Evolutionary conservation across 64 coral and sea anemone species (phyloP).

Genomic region (Pachyseris speciosa): DNA sequence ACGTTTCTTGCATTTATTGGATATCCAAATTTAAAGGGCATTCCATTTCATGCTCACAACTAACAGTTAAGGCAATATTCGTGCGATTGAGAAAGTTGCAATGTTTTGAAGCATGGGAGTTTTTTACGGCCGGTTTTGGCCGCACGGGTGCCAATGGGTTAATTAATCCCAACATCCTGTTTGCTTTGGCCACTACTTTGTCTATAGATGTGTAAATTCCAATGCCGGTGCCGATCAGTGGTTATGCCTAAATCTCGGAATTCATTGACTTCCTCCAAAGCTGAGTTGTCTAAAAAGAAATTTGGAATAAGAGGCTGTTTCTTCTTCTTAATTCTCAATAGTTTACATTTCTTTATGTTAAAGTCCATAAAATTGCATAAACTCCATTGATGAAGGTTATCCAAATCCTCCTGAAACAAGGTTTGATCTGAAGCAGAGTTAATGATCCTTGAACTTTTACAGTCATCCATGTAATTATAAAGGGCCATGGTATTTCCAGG

Average conservation of each 20-base stretch:
- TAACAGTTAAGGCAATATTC: no score
- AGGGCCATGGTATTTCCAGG: neutral
- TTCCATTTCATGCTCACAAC: no score
- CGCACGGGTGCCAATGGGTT: no score
- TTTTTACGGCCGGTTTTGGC: no score
- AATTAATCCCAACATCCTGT: slow-evolving; percentile 46
- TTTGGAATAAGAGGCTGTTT: neutral
- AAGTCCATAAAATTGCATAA: neutral
- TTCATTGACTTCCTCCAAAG: slow-evolving; percentile 33
- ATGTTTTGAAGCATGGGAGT: no score
- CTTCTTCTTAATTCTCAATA: neutral
- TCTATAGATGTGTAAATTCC: slow-evolving; percentile 43
- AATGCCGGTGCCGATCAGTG: slow-evolving; percentile 9
- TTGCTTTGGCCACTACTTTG: slow-evolving; percentile 19
- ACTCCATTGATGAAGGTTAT: slow-evolving; percentile 18
- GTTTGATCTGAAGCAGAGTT: neutral
- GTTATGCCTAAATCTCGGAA: slow-evolving; percentile 6
- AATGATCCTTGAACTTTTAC: neutral
- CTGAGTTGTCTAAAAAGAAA: slow-evolving; percentile 24
- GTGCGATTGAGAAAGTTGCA: no score
- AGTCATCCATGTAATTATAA: neutral
- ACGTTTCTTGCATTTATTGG: no score
- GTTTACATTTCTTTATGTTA: neutral
- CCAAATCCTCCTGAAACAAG: neutral
- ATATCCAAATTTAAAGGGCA: no score